Evolutionary conservation across 2,797 vertebrate genomes (phyloP).

Genomic region (Decapterus maruadsi): DNA sequence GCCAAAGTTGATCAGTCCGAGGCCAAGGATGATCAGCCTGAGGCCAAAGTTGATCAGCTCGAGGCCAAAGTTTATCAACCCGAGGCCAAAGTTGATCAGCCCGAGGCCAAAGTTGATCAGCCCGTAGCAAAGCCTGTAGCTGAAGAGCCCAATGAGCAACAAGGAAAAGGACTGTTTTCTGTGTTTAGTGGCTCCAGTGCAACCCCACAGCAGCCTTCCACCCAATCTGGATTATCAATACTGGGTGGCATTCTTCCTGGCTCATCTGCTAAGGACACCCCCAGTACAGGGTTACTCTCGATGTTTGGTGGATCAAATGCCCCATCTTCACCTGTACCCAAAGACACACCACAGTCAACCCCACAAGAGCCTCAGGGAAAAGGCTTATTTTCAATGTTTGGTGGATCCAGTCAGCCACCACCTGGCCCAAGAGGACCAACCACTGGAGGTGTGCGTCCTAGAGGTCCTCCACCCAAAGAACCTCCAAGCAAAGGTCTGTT

Average conservation of each 20-base stretch:
- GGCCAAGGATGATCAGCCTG: conserved; percentile 45
- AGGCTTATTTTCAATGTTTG: conserved; percentile 84
- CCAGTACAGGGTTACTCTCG: conserved; percentile 88
- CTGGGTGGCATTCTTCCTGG: conserved; percentile 85
- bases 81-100: conserved; percentile 45
- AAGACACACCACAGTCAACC: conserved; percentile 50
- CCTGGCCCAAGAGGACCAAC: conserved; percentile 61
- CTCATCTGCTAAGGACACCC: conserved; percentile 80
- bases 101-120: conserved; percentile 50
- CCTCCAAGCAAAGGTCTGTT: conserved; percentile 81
- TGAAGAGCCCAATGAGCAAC: conserved; percentile 73
- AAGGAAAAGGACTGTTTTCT: conserved; percentile 78
- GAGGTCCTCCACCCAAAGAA: conserved; percentile 77
- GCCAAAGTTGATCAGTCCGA: conserved; percentile 45
- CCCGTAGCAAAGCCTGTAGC: conserved; percentile 67
- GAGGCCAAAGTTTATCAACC: conserved; percentile 46
- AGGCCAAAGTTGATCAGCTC: conserved; percentile 21
- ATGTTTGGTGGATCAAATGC: conserved; percentile 86
- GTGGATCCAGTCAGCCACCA: conserved; percentile 74
- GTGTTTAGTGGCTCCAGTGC: conserved; percentile 72
- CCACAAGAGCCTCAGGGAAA: conserved; percentile 78
- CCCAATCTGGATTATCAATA: conserved; percentile 78
- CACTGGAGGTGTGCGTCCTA: conserved; percentile 47
- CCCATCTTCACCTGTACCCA: conserved; percentile 61
- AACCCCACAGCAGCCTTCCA: conserved; percentile 55